Evolutionary conservation across 2,888 invertebrate genomes (phyloP), one percentile per base, ranked within the genome.

Genomic region (Ophion ellenae): DNA sequence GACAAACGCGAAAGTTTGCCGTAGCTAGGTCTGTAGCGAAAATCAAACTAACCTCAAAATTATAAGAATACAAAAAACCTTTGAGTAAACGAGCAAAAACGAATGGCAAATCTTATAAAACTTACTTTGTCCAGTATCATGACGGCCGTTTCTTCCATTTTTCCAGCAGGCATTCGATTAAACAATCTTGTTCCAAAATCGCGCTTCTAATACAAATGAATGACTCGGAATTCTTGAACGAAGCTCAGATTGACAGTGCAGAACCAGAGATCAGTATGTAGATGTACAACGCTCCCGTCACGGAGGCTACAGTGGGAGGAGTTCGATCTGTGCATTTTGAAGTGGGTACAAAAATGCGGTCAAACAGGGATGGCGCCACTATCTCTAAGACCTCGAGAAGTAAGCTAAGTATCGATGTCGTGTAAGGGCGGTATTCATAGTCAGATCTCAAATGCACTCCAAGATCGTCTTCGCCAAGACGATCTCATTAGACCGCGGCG

Each of bases 101-200:
- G 28, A n/a, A 17, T 47, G 4, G 61, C 2, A 5, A 14, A 61
- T 59, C 24, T 14, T 14, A 28, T 79, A 67, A 87, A 73, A 88
- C 92, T 94, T 95, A 98, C 98, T 95, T 97, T 98, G 93, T 98
- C 98, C 9, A 97, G 96, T 82, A 97, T 94, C 93, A 96, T 95
- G 88, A 97, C 96, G 86, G 97, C 97, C 91, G 97, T 97, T 95
- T 97, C 97, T 95, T 97, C 97, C 97, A 98, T 97, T 93, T 82
- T 90, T 47, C 28, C 73, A 79, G 75, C 61, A 81, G 87, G 67
- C 78, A 79, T 81, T 66, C 73, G 67, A 73, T 40, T 75, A 80
- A 73, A 77, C 17, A 74, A 74, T 79, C 17, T 69, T 71, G 36
- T 57, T 70, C 45, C 63, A 75, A 86, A 75, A 86, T 64, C 36